Conservation (phyloP, 2,888 invertebrate species). For the Drosophila kuntzei region DNA sequence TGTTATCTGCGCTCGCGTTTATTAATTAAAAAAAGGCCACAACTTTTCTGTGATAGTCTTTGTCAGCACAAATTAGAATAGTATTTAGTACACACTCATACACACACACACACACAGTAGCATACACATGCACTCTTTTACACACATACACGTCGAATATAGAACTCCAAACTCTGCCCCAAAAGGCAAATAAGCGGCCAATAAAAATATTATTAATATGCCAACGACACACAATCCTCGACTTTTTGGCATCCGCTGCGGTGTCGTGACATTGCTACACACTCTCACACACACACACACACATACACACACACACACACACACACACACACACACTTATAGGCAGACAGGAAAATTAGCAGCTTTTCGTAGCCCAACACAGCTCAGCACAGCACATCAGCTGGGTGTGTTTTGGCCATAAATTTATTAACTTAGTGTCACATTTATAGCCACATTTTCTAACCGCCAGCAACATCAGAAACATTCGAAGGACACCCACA, state of each 20-base stretch:
- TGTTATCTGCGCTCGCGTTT: constrained; percentile 43
- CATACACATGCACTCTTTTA: not conserved
- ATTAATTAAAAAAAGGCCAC: constrained; percentile 62
- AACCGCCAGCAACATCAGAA: constrained; percentile 43
- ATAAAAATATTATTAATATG: constrained; percentile 78
- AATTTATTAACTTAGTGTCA: constrained; percentile 80
- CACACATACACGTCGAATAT: not conserved
- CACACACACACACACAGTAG: not conserved
- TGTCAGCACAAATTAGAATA: constrained; percentile 48
- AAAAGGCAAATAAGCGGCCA: constrained; percentile 74
- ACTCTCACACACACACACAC: constrained; percentile 15
- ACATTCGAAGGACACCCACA: constrained; percentile 31
- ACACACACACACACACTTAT: constrained; percentile 5
- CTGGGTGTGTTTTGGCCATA: constrained; percentile 76
- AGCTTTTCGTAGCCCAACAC: constrained; percentile 33
- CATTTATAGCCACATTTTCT: constrained; percentile 70
- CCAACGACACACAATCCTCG: constrained; percentile 53
- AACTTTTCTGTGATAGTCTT: constrained; percentile 37
- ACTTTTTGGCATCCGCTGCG: constrained; percentile 53
- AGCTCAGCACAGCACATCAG: constrained; percentile 41
- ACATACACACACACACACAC: constrained; percentile 5
- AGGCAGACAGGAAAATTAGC: constrained; percentile 50
- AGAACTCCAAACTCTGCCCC: constrained; percentile 30
- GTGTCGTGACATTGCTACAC: constrained; percentile 33
- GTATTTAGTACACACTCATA: constrained; percentile 27